Evolutionary conservation across 2,888 invertebrate species (phyloP).

Genomic region (Charanyca ferruginea): DNA sequence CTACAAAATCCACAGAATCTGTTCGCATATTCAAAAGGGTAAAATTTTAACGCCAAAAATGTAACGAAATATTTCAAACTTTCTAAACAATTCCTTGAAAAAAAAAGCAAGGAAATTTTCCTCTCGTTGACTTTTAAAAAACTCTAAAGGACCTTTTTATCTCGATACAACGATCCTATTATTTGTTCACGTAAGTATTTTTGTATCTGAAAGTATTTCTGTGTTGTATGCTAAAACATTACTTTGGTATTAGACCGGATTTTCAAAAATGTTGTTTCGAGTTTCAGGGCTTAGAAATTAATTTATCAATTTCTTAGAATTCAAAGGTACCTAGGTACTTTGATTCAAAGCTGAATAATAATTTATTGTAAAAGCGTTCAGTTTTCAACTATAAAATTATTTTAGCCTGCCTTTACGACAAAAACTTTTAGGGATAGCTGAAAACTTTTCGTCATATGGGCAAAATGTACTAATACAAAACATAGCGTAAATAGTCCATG

Average conservation of each 20-base stretch:
- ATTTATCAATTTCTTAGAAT: background rate
- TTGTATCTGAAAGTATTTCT: conserved; percentile 28
- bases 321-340: background rate
- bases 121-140: conserved; percentile 46
- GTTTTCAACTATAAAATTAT: too few relatives aligned
- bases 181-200: conserved; percentile 26
- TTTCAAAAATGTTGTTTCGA: background rate
- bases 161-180: conserved; percentile 45
- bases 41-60: conserved; percentile 49
- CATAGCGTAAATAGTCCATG: too few relatives aligned
- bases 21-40: conserved; percentile 30
- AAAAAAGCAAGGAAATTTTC: conserved; percentile 31
- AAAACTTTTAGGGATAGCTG: too few relatives aligned
- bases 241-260: background rate
- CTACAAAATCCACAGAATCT: conserved; percentile 9
- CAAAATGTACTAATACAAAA: too few relatives aligned
- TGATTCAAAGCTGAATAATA: too few relatives aligned
- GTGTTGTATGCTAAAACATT: conserved; percentile 6
- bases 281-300: background rate
- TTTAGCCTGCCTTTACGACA: too few relatives aligned
- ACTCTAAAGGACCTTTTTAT: conserved; percentile 32
- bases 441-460: too few relatives aligned
- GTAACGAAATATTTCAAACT: conserved; percentile 45
- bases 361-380: too few relatives aligned
- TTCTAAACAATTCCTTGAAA: conserved; percentile 48